Conservation (phyloP, 1,140 invertebrate species). For the Sarcophaga peregrina region DNA sequence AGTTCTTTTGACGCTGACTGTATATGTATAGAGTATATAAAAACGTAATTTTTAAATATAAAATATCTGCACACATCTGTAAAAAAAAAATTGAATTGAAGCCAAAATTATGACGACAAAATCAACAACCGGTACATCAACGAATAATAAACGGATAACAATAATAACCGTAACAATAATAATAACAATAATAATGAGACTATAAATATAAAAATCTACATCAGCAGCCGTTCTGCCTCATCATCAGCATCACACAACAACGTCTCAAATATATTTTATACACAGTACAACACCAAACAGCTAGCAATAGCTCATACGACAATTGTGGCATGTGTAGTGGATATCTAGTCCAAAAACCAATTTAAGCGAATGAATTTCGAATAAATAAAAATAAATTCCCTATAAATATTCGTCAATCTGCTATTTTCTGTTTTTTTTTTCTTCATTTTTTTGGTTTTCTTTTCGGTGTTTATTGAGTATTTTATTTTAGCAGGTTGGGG, state of each 20-base stretch:
- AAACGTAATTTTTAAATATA: neutral
- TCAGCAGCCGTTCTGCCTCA: neutral
- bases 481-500: neutral
- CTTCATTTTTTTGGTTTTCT: too few species aligned
- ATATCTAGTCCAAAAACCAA: neutral
- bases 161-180: neutral
- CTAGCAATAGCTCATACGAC: neutral
- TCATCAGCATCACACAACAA: neutral
- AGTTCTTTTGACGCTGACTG: too few species aligned
- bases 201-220: constrained; percentile 8
- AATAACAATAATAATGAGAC: neutral
- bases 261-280: neutral
- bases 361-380: neutral
- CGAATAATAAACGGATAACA: neutral
- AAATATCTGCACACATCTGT: neutral
- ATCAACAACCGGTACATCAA: neutral
- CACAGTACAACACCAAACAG: neutral
- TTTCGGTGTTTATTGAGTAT: neutral
- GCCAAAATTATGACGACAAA: constrained; percentile 3
- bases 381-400: neutral
- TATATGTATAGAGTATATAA: neutral
- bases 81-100: neutral
- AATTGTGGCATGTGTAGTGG: neutral
- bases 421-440: neutral
- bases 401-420: neutral